A percentile compares a stretch with the other conserved stretches of the same genome.
Evolutionary conservation across 2,888 invertebrate genomes (phyloP).

Genomic region (Cerastis leucographa): DNA sequence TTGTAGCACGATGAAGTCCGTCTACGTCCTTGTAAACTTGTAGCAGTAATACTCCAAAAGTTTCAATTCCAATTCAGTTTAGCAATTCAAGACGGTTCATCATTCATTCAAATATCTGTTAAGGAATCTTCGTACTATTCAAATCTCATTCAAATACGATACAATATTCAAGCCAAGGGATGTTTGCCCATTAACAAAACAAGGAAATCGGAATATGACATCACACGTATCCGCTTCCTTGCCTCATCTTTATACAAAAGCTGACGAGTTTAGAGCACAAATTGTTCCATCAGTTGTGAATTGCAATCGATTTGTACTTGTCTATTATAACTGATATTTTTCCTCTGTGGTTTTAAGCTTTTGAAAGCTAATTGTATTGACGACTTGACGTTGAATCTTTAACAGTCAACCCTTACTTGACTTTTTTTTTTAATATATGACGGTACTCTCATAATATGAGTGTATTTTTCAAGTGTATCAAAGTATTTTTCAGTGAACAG

Average conservation of each 20-base stretch:
- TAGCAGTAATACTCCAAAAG: not conserved
- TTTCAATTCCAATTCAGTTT: not conserved
- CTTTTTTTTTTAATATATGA: too few species aligned
- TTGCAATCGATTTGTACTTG: constrained; percentile 11
- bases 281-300: constrained; percentile 19
- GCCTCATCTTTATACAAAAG: constrained; percentile 42
- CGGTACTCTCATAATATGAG: too few species aligned
- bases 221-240: constrained; percentile 53
- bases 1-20: not conserved
- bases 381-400: too few species aligned
- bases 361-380: not conserved
- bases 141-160: constrained; percentile 33
- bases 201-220: constrained; percentile 62
- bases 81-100: not conserved
- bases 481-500: too few species aligned
- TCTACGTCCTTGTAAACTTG: not conserved
- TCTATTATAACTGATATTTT: not conserved
- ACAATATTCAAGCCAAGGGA: constrained; percentile 56
- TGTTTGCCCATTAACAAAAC: constrained; percentile 63
- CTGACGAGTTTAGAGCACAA: constrained; percentile 14
- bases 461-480: too few species aligned
- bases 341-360: too few species aligned
- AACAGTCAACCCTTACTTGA: too few species aligned
- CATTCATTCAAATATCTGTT: not conserved
- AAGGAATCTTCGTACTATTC: constrained; percentile 5